Conservation (phyloP, 1,140 invertebrate species). For the Ceratitis capitata region DNA sequence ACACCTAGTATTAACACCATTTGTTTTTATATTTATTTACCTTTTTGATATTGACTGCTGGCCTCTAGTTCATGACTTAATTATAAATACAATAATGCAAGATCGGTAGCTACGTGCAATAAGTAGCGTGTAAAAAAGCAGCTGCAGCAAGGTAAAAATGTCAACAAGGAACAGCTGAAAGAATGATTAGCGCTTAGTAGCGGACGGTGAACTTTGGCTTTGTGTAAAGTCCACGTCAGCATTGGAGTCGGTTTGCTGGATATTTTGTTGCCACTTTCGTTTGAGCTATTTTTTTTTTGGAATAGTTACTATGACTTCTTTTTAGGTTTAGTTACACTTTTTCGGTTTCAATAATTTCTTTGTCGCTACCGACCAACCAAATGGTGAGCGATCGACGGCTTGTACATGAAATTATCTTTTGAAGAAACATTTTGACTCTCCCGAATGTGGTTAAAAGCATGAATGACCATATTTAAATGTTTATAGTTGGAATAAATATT, state of each 20-base stretch:
- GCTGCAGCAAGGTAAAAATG: not conserved
- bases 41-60: not conserved
- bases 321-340: not conserved
- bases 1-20: too few relatives aligned
- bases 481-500: too few relatives aligned
- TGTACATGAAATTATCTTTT: not conserved
- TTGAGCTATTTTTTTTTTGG: too few relatives aligned
- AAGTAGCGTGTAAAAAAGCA: not conserved
- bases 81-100: slow-evolving; percentile 7
- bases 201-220: not conserved
- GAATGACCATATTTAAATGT: too few relatives aligned
- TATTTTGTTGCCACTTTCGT: not conserved
- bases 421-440: too few relatives aligned
- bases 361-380: too few relatives aligned
- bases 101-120: not conserved
- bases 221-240: not conserved
- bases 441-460: too few relatives aligned
- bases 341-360: too few relatives aligned
- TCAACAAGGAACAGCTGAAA: not conserved
- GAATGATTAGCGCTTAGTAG: not conserved
- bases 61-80: slow-evolving; percentile 9
- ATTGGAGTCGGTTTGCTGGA: not conserved
- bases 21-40: too few relatives aligned
- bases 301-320: not conserved
- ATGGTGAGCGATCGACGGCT: not conserved